Conservation (phyloP, 2,797 vertebrate species). For the Clarias fuscus region DNA sequence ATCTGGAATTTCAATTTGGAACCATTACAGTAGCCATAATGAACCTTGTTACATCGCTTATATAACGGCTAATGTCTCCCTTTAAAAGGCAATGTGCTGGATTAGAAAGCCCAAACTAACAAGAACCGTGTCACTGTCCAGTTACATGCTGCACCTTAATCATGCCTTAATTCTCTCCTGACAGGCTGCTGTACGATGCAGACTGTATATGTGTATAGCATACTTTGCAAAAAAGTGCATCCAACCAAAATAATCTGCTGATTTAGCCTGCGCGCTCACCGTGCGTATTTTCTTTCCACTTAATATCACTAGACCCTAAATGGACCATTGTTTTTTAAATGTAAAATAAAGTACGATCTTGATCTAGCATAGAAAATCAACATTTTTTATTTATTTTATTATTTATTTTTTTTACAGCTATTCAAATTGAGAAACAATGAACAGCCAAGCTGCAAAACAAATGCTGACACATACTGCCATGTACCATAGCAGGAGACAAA, state of each 20-base stretch:
- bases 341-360: not conserved
- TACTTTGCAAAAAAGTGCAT: not conserved
- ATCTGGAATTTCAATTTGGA: not conserved
- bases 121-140: constrained; percentile 46
- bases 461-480: constrained; percentile 8
- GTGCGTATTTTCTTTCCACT: not conserved
- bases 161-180: constrained; percentile 13
- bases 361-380: constrained; percentile 1
- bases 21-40: not conserved
- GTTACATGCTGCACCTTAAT: constrained; percentile 32
- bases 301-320: not conserved
- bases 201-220: not conserved
- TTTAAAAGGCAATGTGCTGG: not conserved
- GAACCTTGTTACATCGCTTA: not conserved
- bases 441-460: constrained; percentile 38
- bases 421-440: constrained; percentile 18
- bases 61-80: not conserved
- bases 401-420: not conserved
- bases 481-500: constrained; percentile 22
- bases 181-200: not conserved
- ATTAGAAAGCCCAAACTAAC: constrained; percentile 16
- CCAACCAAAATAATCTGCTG: not conserved
- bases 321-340: not conserved
- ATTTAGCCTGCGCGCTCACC: not conserved
- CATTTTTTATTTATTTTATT: too few relatives aligned